Evolutionary conservation across 1,140 invertebrate genomes (phyloP).

Genomic region (Papilio polyxenes): DNA sequence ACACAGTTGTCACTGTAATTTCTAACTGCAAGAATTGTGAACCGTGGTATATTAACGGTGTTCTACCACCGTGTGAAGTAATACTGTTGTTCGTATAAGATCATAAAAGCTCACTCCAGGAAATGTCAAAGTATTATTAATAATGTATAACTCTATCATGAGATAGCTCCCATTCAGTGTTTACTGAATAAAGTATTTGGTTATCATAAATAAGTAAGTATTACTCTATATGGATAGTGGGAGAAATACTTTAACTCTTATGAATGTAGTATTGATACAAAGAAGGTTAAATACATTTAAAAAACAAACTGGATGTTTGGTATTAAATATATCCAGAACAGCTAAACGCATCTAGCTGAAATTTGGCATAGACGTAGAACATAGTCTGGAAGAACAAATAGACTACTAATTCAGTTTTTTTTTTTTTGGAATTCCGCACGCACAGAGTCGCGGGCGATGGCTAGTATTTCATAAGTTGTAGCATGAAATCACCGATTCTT

Average conservation of each 20-base stretch:
- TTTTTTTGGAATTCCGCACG: too few species aligned
- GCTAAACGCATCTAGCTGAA: too few species aligned
- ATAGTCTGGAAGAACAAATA: too few species aligned
- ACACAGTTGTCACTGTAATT: neutral
- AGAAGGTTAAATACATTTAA: too few species aligned
- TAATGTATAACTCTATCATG: conserved; percentile 12
- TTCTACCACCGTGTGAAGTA: neutral
- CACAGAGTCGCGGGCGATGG: too few species aligned
- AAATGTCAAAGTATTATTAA: conserved; percentile 1
- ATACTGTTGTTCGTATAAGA: neutral
- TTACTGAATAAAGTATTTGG: neutral
- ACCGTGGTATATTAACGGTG: neutral
- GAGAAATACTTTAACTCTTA: neutral
- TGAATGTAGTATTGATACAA: neutral
- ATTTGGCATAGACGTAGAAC: too few species aligned
- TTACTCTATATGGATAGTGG: neutral
- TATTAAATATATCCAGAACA: too few species aligned
- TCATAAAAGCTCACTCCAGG: neutral
- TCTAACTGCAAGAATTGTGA: neutral
- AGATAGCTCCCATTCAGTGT: neutral
- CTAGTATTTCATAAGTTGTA: too few species aligned
- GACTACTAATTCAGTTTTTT: too few species aligned
- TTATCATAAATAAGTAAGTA: neutral
- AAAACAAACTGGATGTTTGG: too few species aligned
- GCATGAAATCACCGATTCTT: too few species aligned